A percentile compares a stretch with the other conserved stretches of the same genome.
These are phyloP conservation scores for Cryptotis parvus DNA, from an alignment of 2,113 vertebrate species.

Conservation along the genomic window DNA sequence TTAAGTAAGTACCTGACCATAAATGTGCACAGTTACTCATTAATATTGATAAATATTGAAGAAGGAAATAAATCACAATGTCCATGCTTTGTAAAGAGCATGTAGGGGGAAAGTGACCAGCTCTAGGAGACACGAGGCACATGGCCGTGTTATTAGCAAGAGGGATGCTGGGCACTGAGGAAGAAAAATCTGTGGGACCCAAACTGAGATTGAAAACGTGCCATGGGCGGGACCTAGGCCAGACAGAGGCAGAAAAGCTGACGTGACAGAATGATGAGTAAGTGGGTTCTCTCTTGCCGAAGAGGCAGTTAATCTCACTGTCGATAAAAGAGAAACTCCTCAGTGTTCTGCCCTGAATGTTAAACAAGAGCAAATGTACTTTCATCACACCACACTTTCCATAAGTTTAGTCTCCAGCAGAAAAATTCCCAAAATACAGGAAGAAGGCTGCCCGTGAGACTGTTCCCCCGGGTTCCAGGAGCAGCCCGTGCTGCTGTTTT, in stretches of 20 bases:
- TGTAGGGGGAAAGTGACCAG: background rate
- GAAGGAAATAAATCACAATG: slow-evolving; percentile 43
- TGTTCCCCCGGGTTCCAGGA: background rate
- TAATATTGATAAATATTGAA: slow-evolving; percentile 43
- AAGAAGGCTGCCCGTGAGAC: background rate
- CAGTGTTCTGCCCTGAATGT: background rate
- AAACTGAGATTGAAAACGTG: background rate
- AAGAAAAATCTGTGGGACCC: background rate
- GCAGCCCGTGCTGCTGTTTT: too few species aligned
- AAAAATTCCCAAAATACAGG: background rate
- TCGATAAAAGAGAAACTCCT: background rate
- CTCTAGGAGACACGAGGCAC: background rate
- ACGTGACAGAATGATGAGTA: background rate
- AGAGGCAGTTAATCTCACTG: background rate
- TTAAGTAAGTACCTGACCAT: background rate
- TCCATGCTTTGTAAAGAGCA: background rate
- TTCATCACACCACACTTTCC: slow-evolving; percentile 24
- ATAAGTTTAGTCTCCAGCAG: background rate
- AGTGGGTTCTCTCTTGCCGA: background rate
- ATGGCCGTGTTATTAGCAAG: background rate
- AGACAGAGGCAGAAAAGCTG: background rate
- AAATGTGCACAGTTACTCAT: background rate
- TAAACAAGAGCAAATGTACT: slow-evolving; percentile 39
- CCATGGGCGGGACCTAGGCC: rapidly evolving
- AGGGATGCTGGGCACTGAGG: too few species aligned